Evolutionary conservation across 2,888 invertebrate species (phyloP), one percentile per base, ranked within the genome.

Genomic region (Tachina grossa): DNA sequence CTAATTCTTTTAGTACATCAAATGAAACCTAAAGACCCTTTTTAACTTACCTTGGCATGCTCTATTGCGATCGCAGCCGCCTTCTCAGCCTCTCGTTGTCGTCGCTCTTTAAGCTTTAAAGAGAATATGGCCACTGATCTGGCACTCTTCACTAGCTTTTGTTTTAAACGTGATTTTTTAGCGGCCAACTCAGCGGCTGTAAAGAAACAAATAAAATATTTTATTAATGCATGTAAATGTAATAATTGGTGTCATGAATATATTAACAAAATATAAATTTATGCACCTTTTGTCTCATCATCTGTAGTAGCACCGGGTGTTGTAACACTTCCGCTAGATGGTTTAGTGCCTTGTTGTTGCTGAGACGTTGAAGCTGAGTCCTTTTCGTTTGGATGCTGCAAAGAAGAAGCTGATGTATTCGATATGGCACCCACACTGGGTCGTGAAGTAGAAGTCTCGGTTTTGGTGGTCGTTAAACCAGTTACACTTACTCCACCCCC

Each of bases 71-170:
- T 95, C 83, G 94, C 94, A 43, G 95, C 95, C 82, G 95, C 95
- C 75, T 94, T 93, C 85, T 95, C 95, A 0, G 97, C 97, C 90
- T 97, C 97, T 45, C 96, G 93, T 78, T 97, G 97, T 75, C 96
- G 94, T n/a, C 96, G 94, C 89, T 96, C 96, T 89, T 96, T 96
- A 86, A 97, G 93, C 79, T 97, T 97, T 69, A 97, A 93, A 8
- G 97, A 97, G 93, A 97, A 97, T 90, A 97, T 96, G 8, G 97
- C 97, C 59, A 97, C 97, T 0, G 97, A 97, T 14, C 97, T 94
- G 9, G 97, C 97, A 71, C 97, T 94, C 92, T 97, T 97, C 93
- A 97, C 96, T 41, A 97, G 92, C 88, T 95, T 95, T 68, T 97
- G 97, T 90, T 95, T 96, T 19, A 95, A 94, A 14, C 95, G 94